These are phyloP conservation scores for Mythimna vitellina DNA, from an alignment of 2,888 invertebrate genomes.

Conservation along the genomic window DNA sequence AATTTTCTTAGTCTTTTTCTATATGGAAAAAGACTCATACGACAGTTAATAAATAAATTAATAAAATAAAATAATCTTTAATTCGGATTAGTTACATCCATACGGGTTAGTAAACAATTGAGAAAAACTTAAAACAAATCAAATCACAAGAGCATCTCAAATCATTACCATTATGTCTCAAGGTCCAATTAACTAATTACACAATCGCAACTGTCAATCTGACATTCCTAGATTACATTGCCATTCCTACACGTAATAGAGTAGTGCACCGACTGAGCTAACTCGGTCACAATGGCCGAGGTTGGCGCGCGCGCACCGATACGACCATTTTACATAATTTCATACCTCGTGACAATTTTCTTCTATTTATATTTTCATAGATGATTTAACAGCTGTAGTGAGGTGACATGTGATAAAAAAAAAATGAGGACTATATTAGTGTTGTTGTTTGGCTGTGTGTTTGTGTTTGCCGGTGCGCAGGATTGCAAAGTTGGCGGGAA, in stretches of 20 bases:
- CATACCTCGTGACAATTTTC: slow-evolving; percentile 46
- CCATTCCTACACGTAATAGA: slow-evolving; percentile 65
- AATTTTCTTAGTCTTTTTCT: too few relatives aligned
- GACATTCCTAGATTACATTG: slow-evolving; percentile 46
- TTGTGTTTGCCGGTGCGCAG: slow-evolving; percentile 71
- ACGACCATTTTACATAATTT: slow-evolving; percentile 58
- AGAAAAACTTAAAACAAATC: neutral
- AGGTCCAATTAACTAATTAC: slow-evolving; percentile 31
- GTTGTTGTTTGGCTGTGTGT: slow-evolving; percentile 62
- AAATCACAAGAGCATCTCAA: neutral
- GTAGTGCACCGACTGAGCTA: slow-evolving; percentile 68
- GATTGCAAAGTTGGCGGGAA: slow-evolving; percentile 84
- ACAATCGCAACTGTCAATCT: slow-evolving; percentile 36
- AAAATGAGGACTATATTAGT: slow-evolving; percentile 53
- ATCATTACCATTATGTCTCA: neutral
- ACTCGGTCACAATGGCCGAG: slow-evolving; percentile 77
- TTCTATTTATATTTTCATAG: slow-evolving; percentile 29
- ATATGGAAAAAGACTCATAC: neutral
- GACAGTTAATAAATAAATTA: neutral
- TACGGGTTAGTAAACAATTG: too few relatives aligned
- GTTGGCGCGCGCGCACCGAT: slow-evolving; percentile 69
- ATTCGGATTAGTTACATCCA: too few relatives aligned
- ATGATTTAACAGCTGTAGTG: slow-evolving; percentile 15
- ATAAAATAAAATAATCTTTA: too few relatives aligned
- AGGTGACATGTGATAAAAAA: slow-evolving; percentile 18